Evolutionary conservation across 2,888 invertebrate species (phyloP), one percentile per base, ranked within the genome.

Genomic region (Drosophila anceps): DNA sequence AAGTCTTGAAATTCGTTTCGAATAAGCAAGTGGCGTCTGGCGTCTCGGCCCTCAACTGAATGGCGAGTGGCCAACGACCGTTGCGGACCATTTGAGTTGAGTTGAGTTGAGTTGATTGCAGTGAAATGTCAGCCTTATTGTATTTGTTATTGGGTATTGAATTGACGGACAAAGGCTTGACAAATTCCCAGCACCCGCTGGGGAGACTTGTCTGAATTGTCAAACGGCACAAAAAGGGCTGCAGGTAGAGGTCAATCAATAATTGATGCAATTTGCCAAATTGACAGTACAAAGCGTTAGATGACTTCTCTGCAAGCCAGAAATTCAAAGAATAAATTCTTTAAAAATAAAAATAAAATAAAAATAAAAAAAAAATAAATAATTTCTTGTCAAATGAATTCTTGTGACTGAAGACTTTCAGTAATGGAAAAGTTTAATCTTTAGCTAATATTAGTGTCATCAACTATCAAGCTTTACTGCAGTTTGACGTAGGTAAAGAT

Each of bases 201-300:
- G 33, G 59, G 54, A 63, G 44, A 51, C 27, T 24, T 48, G 33
- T 59, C 62, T 62, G 61, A 18, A 18, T 31, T 33, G 24, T 53
- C 57, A 41, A 29, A 15, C 10, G 9, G 31, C 15, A 12, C 13
- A 12, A 8, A 41, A 46, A 5, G 3, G n/a, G 18, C 39, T 48
- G 61, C 44, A 64, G 58, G 20, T 24, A 35, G 37, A 46, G 55
- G 18, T 35, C 46, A 61, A 73, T 79, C 69, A 69, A 75, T 74
- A 58, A 77, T 69, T 74, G 57, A 79, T 79, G 66, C 69, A 79
- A 70, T 77, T 75, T 66, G 33, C 15, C 41, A 79, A 79, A 70
- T 74, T 66, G 75, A 50, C 63, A 66, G 43, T 51, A 59, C 51
- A 27, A 37, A 37, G 7, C 48, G n/a, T 29, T 44, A 4, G 57